Evolutionary conservation across 2,888 invertebrate species (phyloP), one percentile per base, ranked within the genome.

Genomic region (Malthinus seriepunctatus): DNA sequence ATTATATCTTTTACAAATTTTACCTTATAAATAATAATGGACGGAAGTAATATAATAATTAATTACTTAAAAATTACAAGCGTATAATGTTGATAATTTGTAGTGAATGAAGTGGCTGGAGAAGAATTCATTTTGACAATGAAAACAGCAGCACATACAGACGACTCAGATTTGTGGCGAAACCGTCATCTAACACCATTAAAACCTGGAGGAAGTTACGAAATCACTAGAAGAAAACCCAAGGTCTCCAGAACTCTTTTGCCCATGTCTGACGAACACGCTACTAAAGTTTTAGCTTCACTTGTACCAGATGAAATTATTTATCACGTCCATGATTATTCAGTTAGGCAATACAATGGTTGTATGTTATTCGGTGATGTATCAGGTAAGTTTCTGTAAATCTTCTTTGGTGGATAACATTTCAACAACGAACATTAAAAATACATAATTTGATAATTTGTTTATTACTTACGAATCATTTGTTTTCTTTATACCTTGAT

Each of bases 271-370:
- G 65, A 67, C 4, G 76, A 78, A 33, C 69, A 76, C 8, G 75
- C 78, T 9, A 81, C 83, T 23, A 82, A 82, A 70, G 82, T 83
- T 58, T 81, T 86, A 62, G 85, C 86, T 0, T 85, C 86, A 0
- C 80, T 87, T 78, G 84, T 87, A 8, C 87, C 87, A 0, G 87
- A 88, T 64, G 87, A 87, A 72, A 84, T 87, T 60, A 81, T 88
- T 33, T 82, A 83, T 69, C 78, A 83, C 62, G 82, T 83, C 44
- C 75, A 80, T 14, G 81, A 85, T 68, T 82, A 83, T 62, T 70
- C 79, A 1, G 78, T 82, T 1, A 78, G 85, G 65, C 77, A 76
- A 48, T 86, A 86, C 67, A 80, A 84, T 39, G 83, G 83, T 0
- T 85, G 85, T 8, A 74, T 87, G 11, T 82, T 87, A 78, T 82